Conservation (phyloP, 2,797 vertebrate species). For the Argya squamiceps region DNA sequence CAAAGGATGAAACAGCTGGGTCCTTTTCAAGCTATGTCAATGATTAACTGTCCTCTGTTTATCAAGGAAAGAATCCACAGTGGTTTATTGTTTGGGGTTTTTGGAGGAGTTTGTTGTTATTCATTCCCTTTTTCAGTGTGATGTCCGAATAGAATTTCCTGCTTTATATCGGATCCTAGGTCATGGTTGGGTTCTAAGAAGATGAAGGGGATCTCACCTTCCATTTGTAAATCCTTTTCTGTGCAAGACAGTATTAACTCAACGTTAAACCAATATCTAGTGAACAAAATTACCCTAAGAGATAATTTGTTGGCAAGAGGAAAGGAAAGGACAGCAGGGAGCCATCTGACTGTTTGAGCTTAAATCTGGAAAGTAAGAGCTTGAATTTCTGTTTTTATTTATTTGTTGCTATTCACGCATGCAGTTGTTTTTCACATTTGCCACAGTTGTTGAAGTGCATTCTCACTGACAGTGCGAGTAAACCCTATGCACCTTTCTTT, state of each 20-base stretch:
- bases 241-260: background rate
- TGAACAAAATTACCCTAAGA: background rate
- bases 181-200: background rate
- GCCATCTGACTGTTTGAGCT: background rate
- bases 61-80: background rate
- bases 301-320: background rate
- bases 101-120: background rate
- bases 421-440: background rate
- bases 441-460: fast-evolving
- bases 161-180: background rate
- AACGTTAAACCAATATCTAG: background rate
- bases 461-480: background rate
- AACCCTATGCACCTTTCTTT: background rate
- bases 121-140: background rate
- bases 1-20: background rate
- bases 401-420: background rate
- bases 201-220: background rate
- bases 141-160: background rate
- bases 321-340: background rate
- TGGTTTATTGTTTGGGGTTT: background rate
- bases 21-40: conserved; percentile 26
- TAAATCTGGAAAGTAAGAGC: background rate
- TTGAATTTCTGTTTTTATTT: background rate
- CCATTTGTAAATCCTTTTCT: background rate
- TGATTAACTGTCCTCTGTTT: conserved; percentile 22